Conservation (phyloP, 2,113 vertebrate species). For the Dicaeum eximium region DNA sequence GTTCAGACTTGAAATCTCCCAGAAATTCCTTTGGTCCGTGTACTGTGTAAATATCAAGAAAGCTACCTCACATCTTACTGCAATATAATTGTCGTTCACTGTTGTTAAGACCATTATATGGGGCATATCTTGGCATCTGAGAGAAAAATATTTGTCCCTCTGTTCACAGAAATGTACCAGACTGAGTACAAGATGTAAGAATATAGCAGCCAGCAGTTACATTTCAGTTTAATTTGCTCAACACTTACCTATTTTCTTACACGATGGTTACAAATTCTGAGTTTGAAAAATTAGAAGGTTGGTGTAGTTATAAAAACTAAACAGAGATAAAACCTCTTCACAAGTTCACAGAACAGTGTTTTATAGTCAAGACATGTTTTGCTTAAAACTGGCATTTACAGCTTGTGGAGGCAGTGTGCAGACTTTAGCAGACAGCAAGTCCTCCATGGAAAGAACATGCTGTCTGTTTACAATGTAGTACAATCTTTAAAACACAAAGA, state of each 20-base stretch:
- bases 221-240: neutral
- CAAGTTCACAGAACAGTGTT: neutral
- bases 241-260: neutral
- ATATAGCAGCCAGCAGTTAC: neutral
- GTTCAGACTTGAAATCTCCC: neutral
- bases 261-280: neutral
- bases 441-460: neutral
- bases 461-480: neutral
- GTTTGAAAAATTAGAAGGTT: slow-evolving; percentile 20
- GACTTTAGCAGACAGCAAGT: neutral
- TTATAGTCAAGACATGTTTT: slow-evolving; percentile 18
- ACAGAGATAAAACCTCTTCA: neutral
- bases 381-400: slow-evolving; percentile 39
- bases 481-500: neutral
- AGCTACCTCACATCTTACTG: neutral
- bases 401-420: neutral
- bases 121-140: neutral
- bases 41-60: neutral
- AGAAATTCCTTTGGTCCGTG: neutral
- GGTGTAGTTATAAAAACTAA: neutral
- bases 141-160: neutral
- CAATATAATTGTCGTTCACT: neutral
- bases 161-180: slow-evolving; percentile 14
- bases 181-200: neutral
- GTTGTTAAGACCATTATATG: neutral